Evolutionary conservation across 2,888 invertebrate genomes (phyloP).

Genomic region (Furcula furcula): DNA sequence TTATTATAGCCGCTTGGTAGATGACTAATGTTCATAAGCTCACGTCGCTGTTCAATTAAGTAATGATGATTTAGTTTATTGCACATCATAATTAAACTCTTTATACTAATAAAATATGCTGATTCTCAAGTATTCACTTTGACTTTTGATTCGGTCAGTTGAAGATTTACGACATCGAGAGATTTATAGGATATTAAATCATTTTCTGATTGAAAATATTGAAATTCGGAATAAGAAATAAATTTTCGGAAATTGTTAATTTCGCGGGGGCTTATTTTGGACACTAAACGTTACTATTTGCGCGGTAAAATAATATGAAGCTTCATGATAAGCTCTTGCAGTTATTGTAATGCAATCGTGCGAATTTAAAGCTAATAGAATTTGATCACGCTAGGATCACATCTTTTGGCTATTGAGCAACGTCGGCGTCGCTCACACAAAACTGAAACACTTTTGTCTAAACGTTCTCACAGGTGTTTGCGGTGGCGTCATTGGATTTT

Average conservation of each 20-base stretch:
- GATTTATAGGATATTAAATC: neutral
- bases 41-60: conserved; percentile 45
- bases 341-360: neutral
- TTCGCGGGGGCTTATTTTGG: conserved; percentile 10
- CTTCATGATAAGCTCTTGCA: neutral
- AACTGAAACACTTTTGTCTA: conserved; percentile 60
- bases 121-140: no score
- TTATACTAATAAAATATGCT: no score
- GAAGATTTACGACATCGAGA: neutral
- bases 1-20: conserved; percentile 22
- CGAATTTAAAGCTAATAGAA: conserved; percentile 15
- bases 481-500: conserved; percentile 69
- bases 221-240: no score
- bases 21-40: conserved; percentile 39
- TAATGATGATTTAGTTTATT: conserved; percentile 42
- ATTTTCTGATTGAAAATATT: neutral
- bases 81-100: no score
- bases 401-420: conserved; percentile 37
- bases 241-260: conserved; percentile 3
- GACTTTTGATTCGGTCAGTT: neutral
- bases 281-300: conserved; percentile 22
- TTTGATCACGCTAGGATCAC: conserved; percentile 30
- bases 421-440: conserved; percentile 38
- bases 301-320: conserved; percentile 10
- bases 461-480: conserved; percentile 76